Evolutionary conservation across 2,888 invertebrate species (phyloP), one percentile per base, ranked within the genome.

Genomic region (Dysmachus trigonus): DNA sequence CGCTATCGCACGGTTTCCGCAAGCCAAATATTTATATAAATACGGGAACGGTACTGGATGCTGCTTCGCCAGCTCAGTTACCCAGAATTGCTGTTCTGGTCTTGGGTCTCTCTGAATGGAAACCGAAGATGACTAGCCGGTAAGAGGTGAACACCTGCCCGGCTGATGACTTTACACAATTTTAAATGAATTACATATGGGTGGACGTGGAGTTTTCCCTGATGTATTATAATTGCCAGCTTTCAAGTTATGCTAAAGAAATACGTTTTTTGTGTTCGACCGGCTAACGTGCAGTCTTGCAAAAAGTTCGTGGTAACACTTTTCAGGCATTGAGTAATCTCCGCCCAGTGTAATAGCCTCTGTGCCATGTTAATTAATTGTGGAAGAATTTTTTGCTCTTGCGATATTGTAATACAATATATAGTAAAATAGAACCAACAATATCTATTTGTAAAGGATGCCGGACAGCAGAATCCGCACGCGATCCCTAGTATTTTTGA

Each of bases 111-210:
- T 82, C 18, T 82, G 33, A 82, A 82, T 62, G 53, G 81, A 82
- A 82, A 82, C 53, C 62, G 35, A 62, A 82, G 81, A 82, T 82
- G 81, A 62, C 81, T 82, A 18, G 81, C 35, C 7, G 31, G 81
- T 33, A 33, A 53, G 41, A 22, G 18, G 18, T 35, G 81, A 35
- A 62, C 62, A 82, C 62, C 81, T 82, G 81, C 22, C 22, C 35
- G 81, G 62, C 30, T 82, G 62, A 82, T 62, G 81, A 35, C 77
- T 79, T 79, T 62, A 82, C 81, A 62, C 81, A 82, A 82, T 22
- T 51, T 77, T 51, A 41, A 82, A 62, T 18, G 35, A 82, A 62
- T 79, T 82, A 82, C 62, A 10, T 35, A 51, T 81, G 81, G 81
- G 81, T 33, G 81, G 81, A 81, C 35, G 22, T 62, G 35, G 30